Base-by-base conservation (phyloP, 2,888 invertebrate genomes). In the Caenorhabditis uteleia region DNA sequence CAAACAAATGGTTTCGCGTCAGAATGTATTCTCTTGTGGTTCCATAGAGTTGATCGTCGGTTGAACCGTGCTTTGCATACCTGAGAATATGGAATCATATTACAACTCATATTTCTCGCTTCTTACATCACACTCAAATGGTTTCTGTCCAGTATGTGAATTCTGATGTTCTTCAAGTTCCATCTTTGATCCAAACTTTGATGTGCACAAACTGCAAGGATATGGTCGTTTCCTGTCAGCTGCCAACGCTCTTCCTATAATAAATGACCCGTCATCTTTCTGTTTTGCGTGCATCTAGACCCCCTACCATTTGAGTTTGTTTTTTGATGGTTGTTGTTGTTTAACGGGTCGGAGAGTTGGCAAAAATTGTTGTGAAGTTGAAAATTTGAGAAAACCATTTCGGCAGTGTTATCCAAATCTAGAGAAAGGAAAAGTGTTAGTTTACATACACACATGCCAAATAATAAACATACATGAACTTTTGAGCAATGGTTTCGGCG, bases 161-260 rank as follows among this genome's bases (percentile, higher is more conserved):
- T 83, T 83, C 62, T 82, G 82, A 54, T 83, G 83, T 46, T 83
- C 83, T 55, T 83, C 83, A 23, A 83, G 67, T 48, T 83, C 83
- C 83, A 83, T 83, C 56, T 70, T 72, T 8, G 66, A 67, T 1
- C 70, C 75, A 44, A 74, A 80, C 23, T 72, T 66, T 10, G 75
- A 74, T 5, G 77, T 68, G 53, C 82, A 82, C 36, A 77, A 47
- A 36, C 74, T 75, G 59, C 82, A 82, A 1, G 82, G 80, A 45
- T 82, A 82, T 45, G 82, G 82, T 26, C 82, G 68, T 44, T 82
- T 82, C 25, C 82, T 66, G 36, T 82, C 82, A 16, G 70, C 70
- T 21, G 73, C 70, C 39, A 73, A 46, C 31, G 61, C 59, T 21
- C 73, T 53, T 23, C 67, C 69, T 71, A 39, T 14, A 53, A 31